Conservation (phyloP, 2,888 invertebrate species). For the Ophion ellenae region DNA sequence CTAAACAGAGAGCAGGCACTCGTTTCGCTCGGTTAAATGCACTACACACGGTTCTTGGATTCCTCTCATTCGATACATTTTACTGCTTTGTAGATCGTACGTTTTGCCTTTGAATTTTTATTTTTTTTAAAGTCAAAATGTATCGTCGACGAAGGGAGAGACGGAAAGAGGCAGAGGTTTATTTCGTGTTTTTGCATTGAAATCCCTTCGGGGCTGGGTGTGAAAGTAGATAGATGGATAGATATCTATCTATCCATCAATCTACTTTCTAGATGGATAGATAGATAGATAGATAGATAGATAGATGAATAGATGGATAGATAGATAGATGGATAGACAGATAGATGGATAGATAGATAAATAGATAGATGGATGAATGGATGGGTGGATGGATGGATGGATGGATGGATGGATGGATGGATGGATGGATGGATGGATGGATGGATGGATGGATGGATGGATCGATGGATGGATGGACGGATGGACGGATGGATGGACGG, state of each 20-base stretch:
- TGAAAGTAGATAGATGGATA: background rate
- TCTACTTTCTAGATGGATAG: too few species aligned
- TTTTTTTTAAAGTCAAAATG: background rate
- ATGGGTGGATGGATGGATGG: too few species aligned
- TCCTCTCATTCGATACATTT: conserved; percentile 22
- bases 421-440: too few species aligned
- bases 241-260: background rate
- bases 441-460: too few species aligned
- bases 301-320: background rate
- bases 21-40: conserved; percentile 54
- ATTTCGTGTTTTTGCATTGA: background rate
- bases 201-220: background rate
- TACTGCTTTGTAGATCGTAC: background rate
- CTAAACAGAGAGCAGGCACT: conserved; percentile 20
- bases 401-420: too few species aligned
- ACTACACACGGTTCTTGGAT: conserved; percentile 45
- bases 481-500: too few species aligned
- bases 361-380: too few species aligned
- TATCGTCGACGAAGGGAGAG: background rate
- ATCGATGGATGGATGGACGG: too few species aligned
- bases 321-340: too few species aligned
- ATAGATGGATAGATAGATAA: too few species aligned
- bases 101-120: background rate
- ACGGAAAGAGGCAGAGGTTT: background rate
- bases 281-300: background rate